phyloP scores from a whole-genome alignment of 2,888 invertebrate genomes.

The Cepaea hortensis region DNA sequence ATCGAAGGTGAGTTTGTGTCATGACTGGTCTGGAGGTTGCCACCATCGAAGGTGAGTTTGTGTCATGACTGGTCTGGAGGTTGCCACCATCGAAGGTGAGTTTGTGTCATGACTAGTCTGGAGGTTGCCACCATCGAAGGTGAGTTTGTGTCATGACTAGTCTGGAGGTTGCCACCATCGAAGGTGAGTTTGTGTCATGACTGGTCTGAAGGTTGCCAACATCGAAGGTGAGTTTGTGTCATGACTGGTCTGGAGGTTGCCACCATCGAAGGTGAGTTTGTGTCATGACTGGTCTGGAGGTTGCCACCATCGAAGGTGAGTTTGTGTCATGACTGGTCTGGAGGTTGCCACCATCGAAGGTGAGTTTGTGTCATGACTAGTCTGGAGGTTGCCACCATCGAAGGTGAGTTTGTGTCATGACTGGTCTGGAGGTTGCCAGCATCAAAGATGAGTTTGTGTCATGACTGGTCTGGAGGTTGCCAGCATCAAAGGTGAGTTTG shows the following conservation, averaged over 20 bases:
- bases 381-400: constrained; percentile 49
- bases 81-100: constrained; percentile 57
- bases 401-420: constrained; percentile 59
- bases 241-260: constrained; percentile 53
- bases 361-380: constrained; percentile 58
- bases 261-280: constrained; percentile 54
- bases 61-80: constrained; percentile 53
- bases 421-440: constrained; percentile 49
- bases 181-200: constrained; percentile 59
- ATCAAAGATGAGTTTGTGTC: constrained; percentile 55
- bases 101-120: constrained; percentile 52
- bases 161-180: constrained; percentile 51
- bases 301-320: constrained; percentile 56
- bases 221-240: constrained; percentile 58
- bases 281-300: constrained; percentile 53
- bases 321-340: too few relatives aligned
- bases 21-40: constrained; percentile 53
- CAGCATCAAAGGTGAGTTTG: constrained; percentile 54
- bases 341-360: constrained; percentile 55
- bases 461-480: constrained; percentile 53
- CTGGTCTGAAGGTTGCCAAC: constrained; percentile 50
- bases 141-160: constrained; percentile 31
- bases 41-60: constrained; percentile 57
- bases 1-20: constrained; percentile 58
- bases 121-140: constrained; percentile 54